A percentile compares a stretch with the other conserved stretches of the same genome.
Evolutionary conservation across 2,113 vertebrate genomes (phyloP).

Genomic region (Cyphomyrus plagiostoma): DNA sequence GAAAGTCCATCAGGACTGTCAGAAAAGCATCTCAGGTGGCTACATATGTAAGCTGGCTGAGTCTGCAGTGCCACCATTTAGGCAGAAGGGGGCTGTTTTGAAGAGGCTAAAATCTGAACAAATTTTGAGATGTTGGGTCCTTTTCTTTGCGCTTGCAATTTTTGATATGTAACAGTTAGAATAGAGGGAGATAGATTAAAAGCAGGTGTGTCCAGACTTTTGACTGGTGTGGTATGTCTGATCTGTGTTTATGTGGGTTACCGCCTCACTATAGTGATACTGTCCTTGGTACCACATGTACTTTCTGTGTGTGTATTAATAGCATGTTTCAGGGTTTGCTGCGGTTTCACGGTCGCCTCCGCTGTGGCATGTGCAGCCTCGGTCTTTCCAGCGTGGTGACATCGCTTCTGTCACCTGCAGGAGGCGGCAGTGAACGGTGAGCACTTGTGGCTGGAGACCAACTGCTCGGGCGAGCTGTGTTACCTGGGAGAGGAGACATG

Average conservation of each 20-base stretch:
- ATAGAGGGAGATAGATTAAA: neutral
- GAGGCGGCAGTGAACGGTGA: constrained; percentile 93
- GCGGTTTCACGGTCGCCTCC: neutral
- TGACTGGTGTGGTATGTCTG: neutral
- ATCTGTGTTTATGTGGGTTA: neutral
- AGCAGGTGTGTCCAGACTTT: neutral
- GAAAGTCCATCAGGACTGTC: no score
- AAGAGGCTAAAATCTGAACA: neutral
- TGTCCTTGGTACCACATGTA: neutral
- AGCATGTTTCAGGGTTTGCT: neutral
- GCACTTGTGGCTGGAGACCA: constrained; percentile 98
- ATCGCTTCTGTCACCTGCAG: constrained; percentile 49
- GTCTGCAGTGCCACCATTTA: neutral
- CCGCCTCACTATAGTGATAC: neutral
- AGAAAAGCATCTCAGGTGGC: neutral
- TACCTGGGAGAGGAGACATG: constrained; percentile 95
- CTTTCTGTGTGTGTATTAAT: neutral
- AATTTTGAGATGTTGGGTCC: neutral
- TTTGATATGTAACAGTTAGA: neutral
- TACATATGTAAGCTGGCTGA: neutral
- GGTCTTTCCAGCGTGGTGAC: neutral
- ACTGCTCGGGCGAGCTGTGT: constrained; percentile 92
- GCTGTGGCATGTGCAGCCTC: neutral
- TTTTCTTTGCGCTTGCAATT: neutral
- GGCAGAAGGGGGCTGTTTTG: no score